Conservation (phyloP, 1,140 invertebrate species). For the Drosophila mojavensis region DNA sequence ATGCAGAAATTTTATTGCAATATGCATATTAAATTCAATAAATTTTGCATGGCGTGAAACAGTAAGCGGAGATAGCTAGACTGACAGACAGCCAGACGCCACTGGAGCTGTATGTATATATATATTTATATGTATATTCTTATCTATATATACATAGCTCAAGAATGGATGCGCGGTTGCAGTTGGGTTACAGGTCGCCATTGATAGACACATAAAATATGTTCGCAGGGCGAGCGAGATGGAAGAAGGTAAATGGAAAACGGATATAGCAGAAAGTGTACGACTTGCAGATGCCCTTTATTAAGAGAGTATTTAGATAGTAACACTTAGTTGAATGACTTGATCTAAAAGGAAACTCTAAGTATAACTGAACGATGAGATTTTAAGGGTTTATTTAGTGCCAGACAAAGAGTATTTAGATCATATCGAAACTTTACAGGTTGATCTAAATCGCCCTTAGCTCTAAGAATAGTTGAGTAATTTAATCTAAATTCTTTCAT, state of each 20-base stretch:
- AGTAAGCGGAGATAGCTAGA: slow-evolving; percentile 9
- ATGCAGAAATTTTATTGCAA: slow-evolving; percentile 70
- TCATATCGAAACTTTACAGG: no score
- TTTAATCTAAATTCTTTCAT: no score
- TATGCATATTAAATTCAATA: slow-evolving; percentile 82
- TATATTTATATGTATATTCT: slow-evolving; percentile 3
- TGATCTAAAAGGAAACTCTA: no score
- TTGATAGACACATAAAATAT: slow-evolving; percentile 49
- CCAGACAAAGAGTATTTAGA: no score
- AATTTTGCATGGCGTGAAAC: slow-evolving; percentile 50
- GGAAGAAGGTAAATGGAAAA: slow-evolving; percentile 17
- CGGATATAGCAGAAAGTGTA: neutral
- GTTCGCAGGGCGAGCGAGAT: slow-evolving; percentile 18
- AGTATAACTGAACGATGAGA: no score
- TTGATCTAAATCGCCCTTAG: no score
- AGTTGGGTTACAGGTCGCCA: slow-evolving; percentile 24
- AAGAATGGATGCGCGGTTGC: slow-evolving; percentile 26
- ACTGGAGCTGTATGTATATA: neutral
- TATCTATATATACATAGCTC: slow-evolving; percentile 11
- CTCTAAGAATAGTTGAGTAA: no score
- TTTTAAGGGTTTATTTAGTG: no score
- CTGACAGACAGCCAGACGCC: slow-evolving; percentile 16
- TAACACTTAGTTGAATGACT: no score
- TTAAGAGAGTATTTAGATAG: no score
- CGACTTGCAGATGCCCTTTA: neutral